phyloP scores from a whole-genome alignment of 2,888 invertebrate genomes.

The Tetropium fuscum region DNA sequence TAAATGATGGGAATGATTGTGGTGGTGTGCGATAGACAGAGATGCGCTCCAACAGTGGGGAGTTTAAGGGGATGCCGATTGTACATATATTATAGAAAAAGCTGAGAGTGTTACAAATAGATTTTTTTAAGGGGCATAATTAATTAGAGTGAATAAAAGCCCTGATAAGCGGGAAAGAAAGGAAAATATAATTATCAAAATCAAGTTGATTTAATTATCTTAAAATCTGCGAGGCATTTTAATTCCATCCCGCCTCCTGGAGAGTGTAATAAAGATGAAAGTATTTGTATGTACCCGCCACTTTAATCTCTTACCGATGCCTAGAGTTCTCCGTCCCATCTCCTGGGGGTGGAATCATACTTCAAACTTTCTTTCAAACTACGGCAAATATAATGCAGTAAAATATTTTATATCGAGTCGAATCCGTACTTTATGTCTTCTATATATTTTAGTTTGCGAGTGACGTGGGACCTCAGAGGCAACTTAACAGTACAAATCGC shows the following conservation, averaged over 20 bases:
- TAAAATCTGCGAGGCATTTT: constrained; percentile 34
- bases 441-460: no score
- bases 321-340: constrained; percentile 33
- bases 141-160: constrained; percentile 23
- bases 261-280: constrained; percentile 40
- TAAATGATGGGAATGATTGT: no score
- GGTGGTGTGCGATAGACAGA: no score
- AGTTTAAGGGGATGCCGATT: no score
- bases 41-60: no score
- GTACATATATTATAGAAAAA: no score
- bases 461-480: no score
- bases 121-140: constrained; percentile 12
- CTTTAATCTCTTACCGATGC: constrained; percentile 41
- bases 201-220: constrained; percentile 40
- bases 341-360: constrained; percentile 37
- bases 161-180: constrained; percentile 24
- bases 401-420: constrained; percentile 20
- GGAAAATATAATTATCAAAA: constrained; percentile 40
- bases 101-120: no score
- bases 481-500: no score
- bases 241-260: constrained; percentile 18
- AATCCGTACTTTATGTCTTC: background rate
- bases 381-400: constrained; percentile 37
- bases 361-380: constrained; percentile 43
- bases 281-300: constrained; percentile 44